Evolutionary conservation across 2,888 invertebrate genomes (phyloP).

Genomic region (Epistrophe grossulariae): DNA sequence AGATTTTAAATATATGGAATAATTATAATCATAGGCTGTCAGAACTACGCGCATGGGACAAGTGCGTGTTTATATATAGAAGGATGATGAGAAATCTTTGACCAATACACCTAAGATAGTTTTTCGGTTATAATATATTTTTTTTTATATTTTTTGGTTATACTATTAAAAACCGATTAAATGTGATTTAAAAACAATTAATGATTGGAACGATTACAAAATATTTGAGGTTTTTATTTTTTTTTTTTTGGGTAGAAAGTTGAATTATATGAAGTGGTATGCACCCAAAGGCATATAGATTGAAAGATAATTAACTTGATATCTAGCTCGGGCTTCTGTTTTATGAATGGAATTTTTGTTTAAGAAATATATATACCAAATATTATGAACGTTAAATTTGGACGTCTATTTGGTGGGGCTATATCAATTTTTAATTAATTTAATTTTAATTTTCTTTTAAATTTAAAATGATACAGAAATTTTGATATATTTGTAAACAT

Average conservation of each 20-base stretch:
- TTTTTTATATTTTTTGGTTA: conserved; percentile 41
- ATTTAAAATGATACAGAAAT: conserved; percentile 25
- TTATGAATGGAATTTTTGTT: conserved; percentile 53
- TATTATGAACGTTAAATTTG: conserved; percentile 42
- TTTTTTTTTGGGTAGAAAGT: conserved; percentile 55
- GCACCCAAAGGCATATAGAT: conserved; percentile 54
- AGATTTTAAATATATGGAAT: conserved; percentile 66
- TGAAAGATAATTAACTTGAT: conserved; percentile 67
- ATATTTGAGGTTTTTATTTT: conserved; percentile 54
- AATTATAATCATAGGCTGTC: conserved; percentile 72
- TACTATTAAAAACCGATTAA: conserved; percentile 76
- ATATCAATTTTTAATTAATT: conserved; percentile 55
- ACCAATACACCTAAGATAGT: not conserved
- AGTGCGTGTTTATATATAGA: conserved; percentile 65
- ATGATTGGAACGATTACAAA: conserved; percentile 67
- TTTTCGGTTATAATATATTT: conserved; percentile 1
- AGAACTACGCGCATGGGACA: conserved; percentile 72
- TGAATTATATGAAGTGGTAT: conserved; percentile 69
- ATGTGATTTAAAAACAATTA: conserved; percentile 76
- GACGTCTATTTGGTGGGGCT: conserved; percentile 33
- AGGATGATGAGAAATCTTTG: conserved; percentile 40
- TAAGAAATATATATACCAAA: not conserved
- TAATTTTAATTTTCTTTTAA: conserved; percentile 31
- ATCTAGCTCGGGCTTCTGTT: conserved; percentile 69
- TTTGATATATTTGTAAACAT: not conserved